Percentiles rank a stretch among this genome's conserved stretches.
These are phyloP conservation scores for Episyrphus balteatus DNA, from an alignment of 1,140 invertebrate species.

Conservation along the genomic window DNA sequence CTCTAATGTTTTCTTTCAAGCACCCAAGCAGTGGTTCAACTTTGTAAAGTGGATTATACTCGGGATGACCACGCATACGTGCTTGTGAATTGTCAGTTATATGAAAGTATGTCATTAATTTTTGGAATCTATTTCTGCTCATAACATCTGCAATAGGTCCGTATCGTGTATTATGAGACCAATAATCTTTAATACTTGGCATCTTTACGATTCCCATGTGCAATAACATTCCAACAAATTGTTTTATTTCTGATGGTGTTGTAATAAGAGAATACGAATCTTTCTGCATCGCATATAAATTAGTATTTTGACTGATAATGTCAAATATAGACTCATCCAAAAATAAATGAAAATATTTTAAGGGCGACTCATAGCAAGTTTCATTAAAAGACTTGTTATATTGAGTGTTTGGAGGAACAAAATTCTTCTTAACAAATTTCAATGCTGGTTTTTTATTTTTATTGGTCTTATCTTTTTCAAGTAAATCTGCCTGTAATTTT, in stretches of 20 bases:
- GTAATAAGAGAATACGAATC: neutral
- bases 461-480: too few relatives aligned
- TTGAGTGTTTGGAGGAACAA: too few relatives aligned
- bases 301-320: too few relatives aligned
- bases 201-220: slow-evolving; percentile 4
- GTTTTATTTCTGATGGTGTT: slow-evolving; percentile 1
- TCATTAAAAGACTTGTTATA: too few relatives aligned
- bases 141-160: slow-evolving; percentile 1
- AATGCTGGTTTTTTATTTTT: too few relatives aligned
- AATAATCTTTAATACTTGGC: slow-evolving; percentile 1
- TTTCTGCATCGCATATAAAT: slow-evolving; percentile 1
- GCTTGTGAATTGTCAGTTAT: slow-evolving; percentile 3
- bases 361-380: too few relatives aligned
- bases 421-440: too few relatives aligned
- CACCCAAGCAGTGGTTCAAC: slow-evolving; percentile 2
- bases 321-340: too few relatives aligned
- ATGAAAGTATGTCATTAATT: slow-evolving; percentile 5
- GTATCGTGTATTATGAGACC: slow-evolving; percentile 2
- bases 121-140: slow-evolving; percentile 6
- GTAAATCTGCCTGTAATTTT: too few relatives aligned
- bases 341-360: too few relatives aligned
- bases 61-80: neutral
- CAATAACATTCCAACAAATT: slow-evolving; percentile 1
- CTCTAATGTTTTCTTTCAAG: slow-evolving; percentile 2
- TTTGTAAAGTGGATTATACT: slow-evolving; percentile 6